Conservation (phyloP, 2,888 invertebrate genomes). For the Clanis bilineata region DNA sequence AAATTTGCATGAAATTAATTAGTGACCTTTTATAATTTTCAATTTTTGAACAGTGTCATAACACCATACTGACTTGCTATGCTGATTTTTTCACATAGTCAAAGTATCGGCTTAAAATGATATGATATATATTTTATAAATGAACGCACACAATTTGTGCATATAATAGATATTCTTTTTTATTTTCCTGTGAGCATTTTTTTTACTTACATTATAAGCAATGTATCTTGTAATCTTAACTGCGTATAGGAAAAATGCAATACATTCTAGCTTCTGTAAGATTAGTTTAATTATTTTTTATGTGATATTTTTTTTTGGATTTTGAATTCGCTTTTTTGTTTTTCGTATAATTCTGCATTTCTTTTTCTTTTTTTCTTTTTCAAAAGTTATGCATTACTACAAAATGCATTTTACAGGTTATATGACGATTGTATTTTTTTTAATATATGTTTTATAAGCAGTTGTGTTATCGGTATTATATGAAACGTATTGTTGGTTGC, state of each 20-base stretch:
- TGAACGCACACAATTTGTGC: constrained; percentile 55
- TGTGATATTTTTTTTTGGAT: background rate
- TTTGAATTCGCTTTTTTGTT: background rate
- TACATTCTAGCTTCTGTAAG: constrained; percentile 69
- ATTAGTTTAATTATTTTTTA: constrained; percentile 52
- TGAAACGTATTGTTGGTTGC: background rate
- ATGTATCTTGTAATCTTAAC: constrained; percentile 44
- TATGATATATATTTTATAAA: constrained; percentile 4
- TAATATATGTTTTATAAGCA: background rate
- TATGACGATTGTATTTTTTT: background rate
- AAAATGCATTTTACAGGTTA: constrained; percentile 1
- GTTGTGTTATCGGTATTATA: background rate
- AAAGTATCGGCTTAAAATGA: constrained; percentile 15
- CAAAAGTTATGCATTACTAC: background rate
- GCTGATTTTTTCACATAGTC: background rate
- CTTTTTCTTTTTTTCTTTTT: background rate
- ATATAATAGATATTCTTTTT: constrained; percentile 29
- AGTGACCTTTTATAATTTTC: too few relatives aligned
- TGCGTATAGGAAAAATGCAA: constrained; percentile 61
- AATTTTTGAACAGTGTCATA: constrained; percentile 3
- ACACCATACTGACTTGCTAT: background rate
- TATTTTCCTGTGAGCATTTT: constrained; percentile 52
- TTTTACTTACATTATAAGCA: constrained; percentile 37
- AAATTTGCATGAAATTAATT: too few relatives aligned
- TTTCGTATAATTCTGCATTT: background rate